Conservation (phyloP, 2,113 vertebrate species). For the Dromaius novaehollandiae region DNA sequence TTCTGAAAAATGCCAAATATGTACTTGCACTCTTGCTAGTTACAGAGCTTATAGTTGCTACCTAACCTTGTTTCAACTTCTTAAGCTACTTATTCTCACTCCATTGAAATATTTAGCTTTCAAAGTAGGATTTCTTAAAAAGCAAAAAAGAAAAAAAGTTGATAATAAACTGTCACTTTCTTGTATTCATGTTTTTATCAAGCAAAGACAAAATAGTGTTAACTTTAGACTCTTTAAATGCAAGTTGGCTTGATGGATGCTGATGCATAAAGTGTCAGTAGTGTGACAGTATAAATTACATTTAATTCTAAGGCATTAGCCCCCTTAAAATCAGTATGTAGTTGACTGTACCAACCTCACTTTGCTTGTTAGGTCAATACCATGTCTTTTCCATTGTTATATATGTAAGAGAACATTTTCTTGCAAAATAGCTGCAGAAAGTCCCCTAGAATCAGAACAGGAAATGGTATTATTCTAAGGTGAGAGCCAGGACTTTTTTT, state of each 20-base stretch:
- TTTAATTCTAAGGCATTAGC: not conserved
- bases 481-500: not conserved
- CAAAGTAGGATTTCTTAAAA: not conserved
- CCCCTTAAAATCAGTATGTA: not conserved
- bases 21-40: conserved; percentile 60
- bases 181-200: not conserved
- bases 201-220: not conserved
- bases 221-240: not conserved
- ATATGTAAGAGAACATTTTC: not conserved
- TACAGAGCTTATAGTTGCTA: conserved; percentile 51
- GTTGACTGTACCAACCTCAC: not conserved
- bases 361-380: not conserved
- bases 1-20: conserved; percentile 76
- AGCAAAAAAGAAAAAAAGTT: not conserved
- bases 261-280: not conserved
- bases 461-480: not conserved
- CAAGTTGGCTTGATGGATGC: not conserved
- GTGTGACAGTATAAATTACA: not conserved
- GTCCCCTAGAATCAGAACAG: not conserved
- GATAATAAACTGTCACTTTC: not conserved
- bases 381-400: not conserved
- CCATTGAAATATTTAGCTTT: conserved; percentile 32
- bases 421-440: not conserved
- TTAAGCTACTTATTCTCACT: conserved; percentile 24
- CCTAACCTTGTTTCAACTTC: conserved; percentile 66